phyloP scores from a whole-genome alignment of 1,140 invertebrate species.

The Sesamia nonagrioides region DNA sequence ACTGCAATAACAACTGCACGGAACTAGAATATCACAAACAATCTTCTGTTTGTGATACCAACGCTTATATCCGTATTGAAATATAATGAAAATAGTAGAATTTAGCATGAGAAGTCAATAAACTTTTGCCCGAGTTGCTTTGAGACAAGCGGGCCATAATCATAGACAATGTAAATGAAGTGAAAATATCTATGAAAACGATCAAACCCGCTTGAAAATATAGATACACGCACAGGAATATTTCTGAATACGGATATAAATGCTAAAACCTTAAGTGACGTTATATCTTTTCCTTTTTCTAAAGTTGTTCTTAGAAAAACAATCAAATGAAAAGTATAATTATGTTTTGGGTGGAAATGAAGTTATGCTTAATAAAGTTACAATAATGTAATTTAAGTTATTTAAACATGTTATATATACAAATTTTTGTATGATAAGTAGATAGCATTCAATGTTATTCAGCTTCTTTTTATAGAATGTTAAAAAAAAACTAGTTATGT shows the following conservation, averaged over 20 bases:
- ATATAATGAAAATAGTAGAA: conserved; percentile 4
- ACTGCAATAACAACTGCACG: not conserved
- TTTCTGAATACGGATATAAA: conserved; percentile 1
- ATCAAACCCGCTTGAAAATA: not conserved
- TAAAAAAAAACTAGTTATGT: conserved; percentile 42
- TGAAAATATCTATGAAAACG: not conserved
- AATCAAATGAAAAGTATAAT: conserved; percentile 40
- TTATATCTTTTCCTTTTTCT: conserved; percentile 5
- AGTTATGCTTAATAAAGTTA: conserved; percentile 61
- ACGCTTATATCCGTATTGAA: conserved; percentile 13
- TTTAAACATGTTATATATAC: conserved; percentile 66
- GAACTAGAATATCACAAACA: not conserved
- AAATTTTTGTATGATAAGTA: conserved; percentile 69
- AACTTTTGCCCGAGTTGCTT: too few species aligned
- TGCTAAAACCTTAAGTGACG: not conserved
- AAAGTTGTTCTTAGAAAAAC: conserved; percentile 1
- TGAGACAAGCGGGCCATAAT: not conserved
- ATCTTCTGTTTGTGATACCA: not conserved
- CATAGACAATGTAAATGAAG: not conserved
- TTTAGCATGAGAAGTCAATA: not conserved
- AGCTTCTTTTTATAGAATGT: conserved; percentile 48
- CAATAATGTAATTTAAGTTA: conserved; percentile 62
- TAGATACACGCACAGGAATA: conserved; percentile 4
- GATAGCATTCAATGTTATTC: conserved; percentile 62
- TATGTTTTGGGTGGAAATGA: conserved; percentile 47